phyloP scores from a whole-genome alignment of 1,140 invertebrate species.

The Euborellia annulipes region DNA sequence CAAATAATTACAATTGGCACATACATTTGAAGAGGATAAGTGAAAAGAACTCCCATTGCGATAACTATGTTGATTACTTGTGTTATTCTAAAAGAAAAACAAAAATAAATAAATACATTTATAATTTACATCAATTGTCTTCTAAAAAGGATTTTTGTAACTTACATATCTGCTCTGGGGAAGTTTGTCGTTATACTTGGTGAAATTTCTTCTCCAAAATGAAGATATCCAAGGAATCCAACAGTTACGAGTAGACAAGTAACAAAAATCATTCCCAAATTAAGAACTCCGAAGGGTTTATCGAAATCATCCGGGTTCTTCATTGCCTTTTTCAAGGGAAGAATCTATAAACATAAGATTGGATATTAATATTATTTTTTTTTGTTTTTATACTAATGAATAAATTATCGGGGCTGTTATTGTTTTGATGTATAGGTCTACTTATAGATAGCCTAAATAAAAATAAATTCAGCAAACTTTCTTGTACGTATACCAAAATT shows the following conservation, averaged over 20 bases:
- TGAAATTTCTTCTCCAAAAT: conserved; percentile 28
- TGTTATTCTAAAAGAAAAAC: conserved; percentile 28
- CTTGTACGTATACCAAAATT: too few relatives aligned
- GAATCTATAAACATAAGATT: conserved; percentile 21
- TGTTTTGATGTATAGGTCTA: too few relatives aligned
- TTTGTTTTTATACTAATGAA: too few relatives aligned
- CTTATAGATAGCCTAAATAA: too few relatives aligned
- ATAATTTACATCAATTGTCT: too few relatives aligned
- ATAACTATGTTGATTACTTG: conserved; percentile 42
- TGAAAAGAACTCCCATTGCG: conserved; percentile 55
- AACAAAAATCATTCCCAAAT: conserved; percentile 31
- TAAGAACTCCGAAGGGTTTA: conserved; percentile 30
- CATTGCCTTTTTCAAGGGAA: conserved; percentile 37
- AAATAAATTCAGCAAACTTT: too few relatives aligned
- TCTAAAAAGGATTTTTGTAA: too few relatives aligned
- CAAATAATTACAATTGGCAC: conserved; percentile 55
- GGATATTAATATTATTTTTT: too few relatives aligned
- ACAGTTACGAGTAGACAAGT: conserved; percentile 27
- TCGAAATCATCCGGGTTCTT: conserved; percentile 26
- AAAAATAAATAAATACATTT: not conserved
- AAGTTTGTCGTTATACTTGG: conserved; percentile 26
- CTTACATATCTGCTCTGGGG: conserved; percentile 20
- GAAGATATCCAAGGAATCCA: conserved; percentile 36
- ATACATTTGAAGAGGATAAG: conserved; percentile 77
- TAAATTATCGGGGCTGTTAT: not conserved